Percentiles rank a stretch among this genome's conserved stretches.
phyloP scores from a whole-genome alignment of 2,888 invertebrate genomes.

The Ichneumoninae sp. region DNA sequence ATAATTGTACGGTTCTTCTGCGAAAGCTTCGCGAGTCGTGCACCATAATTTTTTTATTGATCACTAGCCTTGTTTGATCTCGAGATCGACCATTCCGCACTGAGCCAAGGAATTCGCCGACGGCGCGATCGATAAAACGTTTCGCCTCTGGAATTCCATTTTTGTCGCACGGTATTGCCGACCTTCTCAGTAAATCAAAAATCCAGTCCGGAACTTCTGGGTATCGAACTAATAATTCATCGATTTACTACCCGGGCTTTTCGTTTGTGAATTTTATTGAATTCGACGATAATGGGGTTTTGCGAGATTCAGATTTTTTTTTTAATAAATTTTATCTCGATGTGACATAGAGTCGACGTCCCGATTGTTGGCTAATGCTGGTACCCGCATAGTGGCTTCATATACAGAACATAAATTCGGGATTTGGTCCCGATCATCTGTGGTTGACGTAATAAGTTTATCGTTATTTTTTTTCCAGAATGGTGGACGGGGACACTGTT shows the following conservation, averaged over 20 bases:
- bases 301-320: not conserved
- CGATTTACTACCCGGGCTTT: conserved; percentile 19
- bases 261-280: conserved; percentile 30
- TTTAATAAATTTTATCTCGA: not conserved
- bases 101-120: not conserved
- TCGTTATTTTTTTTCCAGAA: conserved; percentile 68
- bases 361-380: not conserved
- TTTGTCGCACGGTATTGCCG: not conserved
- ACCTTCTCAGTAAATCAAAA: conserved; percentile 48
- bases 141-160: conserved; percentile 15
- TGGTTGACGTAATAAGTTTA: conserved; percentile 1
- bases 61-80: conserved; percentile 2
- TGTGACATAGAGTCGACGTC: not conserved
- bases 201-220: not conserved
- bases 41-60: not conserved
- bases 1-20: not conserved
- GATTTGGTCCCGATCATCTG: not conserved
- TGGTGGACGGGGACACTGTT: conserved; percentile 79
- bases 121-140: conserved; percentile 52
- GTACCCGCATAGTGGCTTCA: not conserved
- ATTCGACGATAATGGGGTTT: not conserved
- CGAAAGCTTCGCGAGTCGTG: not conserved
- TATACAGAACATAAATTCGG: not conserved
- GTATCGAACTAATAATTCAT: conserved; percentile 15
- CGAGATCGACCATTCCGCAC: conserved; percentile 34